Conservation (phyloP, 2,113 vertebrate species). For the Mesoclemmys tuberculata region DNA sequence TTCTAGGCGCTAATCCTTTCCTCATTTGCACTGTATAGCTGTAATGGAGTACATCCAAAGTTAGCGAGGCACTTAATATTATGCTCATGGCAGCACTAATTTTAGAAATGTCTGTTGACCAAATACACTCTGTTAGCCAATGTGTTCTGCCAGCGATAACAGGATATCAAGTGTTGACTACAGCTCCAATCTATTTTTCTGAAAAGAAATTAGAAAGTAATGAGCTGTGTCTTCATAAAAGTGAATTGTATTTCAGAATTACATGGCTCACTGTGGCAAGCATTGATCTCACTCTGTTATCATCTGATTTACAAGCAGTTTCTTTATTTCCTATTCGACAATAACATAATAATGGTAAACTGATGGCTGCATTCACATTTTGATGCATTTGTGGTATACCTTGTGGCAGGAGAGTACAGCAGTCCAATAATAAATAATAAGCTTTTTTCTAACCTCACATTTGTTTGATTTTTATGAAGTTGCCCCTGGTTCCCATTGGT, state of each 20-base stretch:
- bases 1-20: slow-evolving; percentile 1
- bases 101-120: slow-evolving; percentile 40
- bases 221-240: slow-evolving; percentile 60
- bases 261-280: not conserved
- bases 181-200: slow-evolving; percentile 45
- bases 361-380: not conserved
- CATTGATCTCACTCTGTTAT: slow-evolving; percentile 8
- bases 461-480: not conserved
- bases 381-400: not conserved
- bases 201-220: slow-evolving; percentile 66
- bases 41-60: slow-evolving; percentile 8
- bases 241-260: slow-evolving; percentile 45
- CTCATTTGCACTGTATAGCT: not conserved
- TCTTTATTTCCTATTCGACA: slow-evolving; percentile 33
- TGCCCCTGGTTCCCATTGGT: not conserved
- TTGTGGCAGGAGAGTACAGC: not conserved
- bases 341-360: not conserved
- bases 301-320: not conserved
- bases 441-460: not conserved
- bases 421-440: slow-evolving; percentile 2
- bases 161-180: slow-evolving; percentile 17
- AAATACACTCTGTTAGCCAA: not conserved
- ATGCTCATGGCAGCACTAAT: slow-evolving; percentile 45
- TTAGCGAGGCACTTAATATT: slow-evolving; percentile 12
- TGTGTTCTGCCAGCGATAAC: slow-evolving; percentile 44